Base-by-base conservation (phyloP, 1,140 invertebrate genomes). In the Potamilus streckersoni region DNA sequence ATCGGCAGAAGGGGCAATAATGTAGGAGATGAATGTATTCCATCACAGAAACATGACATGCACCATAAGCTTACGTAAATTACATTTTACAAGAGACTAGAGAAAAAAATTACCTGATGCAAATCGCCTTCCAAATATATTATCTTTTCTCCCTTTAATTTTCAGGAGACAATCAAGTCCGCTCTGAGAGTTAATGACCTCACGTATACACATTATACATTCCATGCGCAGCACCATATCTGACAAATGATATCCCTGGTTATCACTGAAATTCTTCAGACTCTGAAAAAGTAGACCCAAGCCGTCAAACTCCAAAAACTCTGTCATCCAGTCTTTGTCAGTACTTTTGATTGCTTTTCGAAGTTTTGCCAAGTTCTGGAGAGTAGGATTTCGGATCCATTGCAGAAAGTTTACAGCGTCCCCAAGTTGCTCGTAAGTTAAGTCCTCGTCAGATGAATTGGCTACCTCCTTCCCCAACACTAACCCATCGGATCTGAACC, bases 41-140 rank as follows among this genome's bases (percentile, higher is more conserved):
- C 38, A 38, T 0, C 38, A 4, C 4, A 38, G 38, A 38, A 38
- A 38, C 2, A 3, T 38, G 38, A 38, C 38, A 38, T 38, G 38
- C 1, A 38, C 38, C 38, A 38, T 38, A 8, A 38, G 38, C 8
- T 38, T 38, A 38, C 38, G 38, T 38, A 3, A 38, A 4, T 38
- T 38, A 38, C 38, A 8, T 38, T 38, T 38, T 38, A 38, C 38
- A 38, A 4, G 8, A 38, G n/a, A 69, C 6, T 11, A 61, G 23
- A n/a, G 16, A 89, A 8, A 38, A 38, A 38, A 38, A 87, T 91
- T 91, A 94, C 94, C 94, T 86, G 92, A 94, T 60, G 96, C 96
- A 85, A 98, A 93, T 91, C 97, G 96, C 70, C 93, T 92, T 80
- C 96, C 95, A 90, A 98, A 98, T 89, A 87, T 77, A 57, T 87